A percentile compares a stretch with the other conserved stretches of the same genome.
phyloP scores from a whole-genome alignment of 2,888 invertebrate genomes.

The Polydrusus cervinus region DNA sequence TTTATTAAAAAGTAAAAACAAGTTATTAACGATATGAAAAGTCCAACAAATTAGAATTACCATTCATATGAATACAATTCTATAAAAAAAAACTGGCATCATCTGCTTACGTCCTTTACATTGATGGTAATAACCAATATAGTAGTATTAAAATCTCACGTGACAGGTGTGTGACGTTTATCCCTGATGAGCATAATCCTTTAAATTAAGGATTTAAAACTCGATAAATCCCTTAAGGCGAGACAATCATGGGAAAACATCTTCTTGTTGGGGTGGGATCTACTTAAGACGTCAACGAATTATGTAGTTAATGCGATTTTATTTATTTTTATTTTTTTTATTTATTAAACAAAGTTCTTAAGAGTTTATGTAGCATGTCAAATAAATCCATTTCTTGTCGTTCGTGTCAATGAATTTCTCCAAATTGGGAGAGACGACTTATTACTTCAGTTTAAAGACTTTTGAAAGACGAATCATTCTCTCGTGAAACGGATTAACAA shows the following conservation, averaged over 20 bases:
- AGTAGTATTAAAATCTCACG: constrained; percentile 36
- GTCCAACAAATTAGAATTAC: neutral
- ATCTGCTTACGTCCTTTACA: constrained; percentile 1
- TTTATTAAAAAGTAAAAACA: too few species aligned
- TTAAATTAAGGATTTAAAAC: constrained; percentile 48
- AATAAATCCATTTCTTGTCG: too few species aligned
- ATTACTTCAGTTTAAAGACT: too few species aligned
- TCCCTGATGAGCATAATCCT: constrained; percentile 48
- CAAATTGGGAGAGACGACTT: too few species aligned
- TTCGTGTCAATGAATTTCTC: too few species aligned
- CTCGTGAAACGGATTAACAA: too few species aligned
- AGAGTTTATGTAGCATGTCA: too few species aligned
- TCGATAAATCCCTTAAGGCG: constrained; percentile 43
- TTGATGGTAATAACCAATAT: constrained; percentile 24
- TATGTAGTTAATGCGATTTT: neutral
- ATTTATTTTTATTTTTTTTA: neutral
- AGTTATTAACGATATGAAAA: too few species aligned
- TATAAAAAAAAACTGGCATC: constrained; percentile 6
- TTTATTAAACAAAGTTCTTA: too few species aligned
- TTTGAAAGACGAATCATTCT: too few species aligned
- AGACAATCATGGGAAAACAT: constrained; percentile 49
- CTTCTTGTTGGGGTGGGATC: constrained; percentile 5
- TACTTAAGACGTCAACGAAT: constrained; percentile 4
- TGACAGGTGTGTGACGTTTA: constrained; percentile 49
- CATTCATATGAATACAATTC: neutral